Percentiles rank a stretch among this genome's conserved stretches.
Conservation (phyloP, 1,140 invertebrate species). For the Rhagoletis zephyria region DNA sequence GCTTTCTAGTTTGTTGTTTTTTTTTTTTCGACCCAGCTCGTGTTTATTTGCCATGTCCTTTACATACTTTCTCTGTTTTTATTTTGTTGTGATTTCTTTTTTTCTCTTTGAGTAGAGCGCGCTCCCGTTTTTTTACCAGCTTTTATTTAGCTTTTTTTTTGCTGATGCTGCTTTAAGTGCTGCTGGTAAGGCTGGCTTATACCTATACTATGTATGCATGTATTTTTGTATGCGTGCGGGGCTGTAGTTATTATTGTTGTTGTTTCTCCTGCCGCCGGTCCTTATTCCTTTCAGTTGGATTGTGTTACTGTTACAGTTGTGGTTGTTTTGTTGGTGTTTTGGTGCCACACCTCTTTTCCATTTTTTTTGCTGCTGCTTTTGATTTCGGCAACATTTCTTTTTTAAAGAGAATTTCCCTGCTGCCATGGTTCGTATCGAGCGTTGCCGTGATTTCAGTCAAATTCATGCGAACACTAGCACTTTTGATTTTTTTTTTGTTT, state of each 20-base stretch:
- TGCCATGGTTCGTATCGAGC: background rate
- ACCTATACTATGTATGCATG: too few relatives aligned
- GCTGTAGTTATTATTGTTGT: slow-evolving; percentile 9
- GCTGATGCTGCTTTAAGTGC: too few relatives aligned
- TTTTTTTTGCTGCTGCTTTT: background rate
- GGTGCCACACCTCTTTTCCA: background rate
- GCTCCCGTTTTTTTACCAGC: too few relatives aligned
- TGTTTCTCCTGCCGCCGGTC: background rate
- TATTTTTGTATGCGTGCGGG: too few relatives aligned
- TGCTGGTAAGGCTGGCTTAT: too few relatives aligned
- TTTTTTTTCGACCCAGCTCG: background rate
- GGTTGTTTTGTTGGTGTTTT: background rate
- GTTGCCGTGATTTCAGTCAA: background rate
- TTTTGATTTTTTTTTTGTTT: too few relatives aligned
- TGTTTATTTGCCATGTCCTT: background rate
- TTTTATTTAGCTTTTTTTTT: too few relatives aligned
- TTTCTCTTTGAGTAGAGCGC: background rate
- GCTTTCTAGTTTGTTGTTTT: background rate
- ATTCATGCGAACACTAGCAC: background rate
- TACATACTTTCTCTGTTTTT: too few relatives aligned
- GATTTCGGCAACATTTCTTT: background rate
- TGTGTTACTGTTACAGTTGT: slow-evolving; percentile 3
- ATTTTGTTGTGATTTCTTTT: background rate
- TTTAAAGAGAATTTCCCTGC: slow-evolving; percentile 5
- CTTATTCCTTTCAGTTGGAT: background rate